A percentile compares a stretch with the other conserved stretches of the same genome.
These are phyloP conservation scores for Eulemur rufifrons DNA, from an alignment of 2,113 vertebrate genomes.

Conservation along the genomic window DNA sequence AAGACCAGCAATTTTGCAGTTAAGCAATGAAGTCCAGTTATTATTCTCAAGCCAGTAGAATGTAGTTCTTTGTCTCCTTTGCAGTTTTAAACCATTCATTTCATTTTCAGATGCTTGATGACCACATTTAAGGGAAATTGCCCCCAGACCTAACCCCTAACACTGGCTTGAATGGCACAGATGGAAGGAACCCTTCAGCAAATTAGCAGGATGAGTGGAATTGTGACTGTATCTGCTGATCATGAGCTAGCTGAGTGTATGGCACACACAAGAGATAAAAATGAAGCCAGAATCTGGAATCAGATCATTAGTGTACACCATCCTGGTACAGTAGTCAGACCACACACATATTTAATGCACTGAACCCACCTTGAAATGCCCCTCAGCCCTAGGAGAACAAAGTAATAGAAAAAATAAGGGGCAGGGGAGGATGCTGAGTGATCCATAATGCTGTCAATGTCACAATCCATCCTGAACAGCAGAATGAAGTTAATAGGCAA, in stretches of 20 bases:
- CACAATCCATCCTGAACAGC: slow-evolving; percentile 31
- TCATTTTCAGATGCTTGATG: background rate
- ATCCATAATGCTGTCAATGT: slow-evolving; percentile 57
- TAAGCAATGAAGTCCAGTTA: background rate
- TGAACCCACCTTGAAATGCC: slow-evolving; percentile 59
- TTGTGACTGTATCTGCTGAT: background rate
- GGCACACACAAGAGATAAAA: background rate
- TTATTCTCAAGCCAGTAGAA: slow-evolving; percentile 15
- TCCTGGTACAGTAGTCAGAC: slow-evolving; percentile 26
- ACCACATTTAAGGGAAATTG: background rate
- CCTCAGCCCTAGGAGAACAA: slow-evolving; percentile 60
- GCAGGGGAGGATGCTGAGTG: background rate
- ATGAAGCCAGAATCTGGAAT: slow-evolving; percentile 38
- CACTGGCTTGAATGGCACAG: background rate
- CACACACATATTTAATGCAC: slow-evolving; percentile 53
- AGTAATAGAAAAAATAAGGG: slow-evolving; percentile 28
- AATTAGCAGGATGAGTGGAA: background rate
- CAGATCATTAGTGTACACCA: slow-evolving; percentile 52
- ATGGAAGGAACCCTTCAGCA: background rate
- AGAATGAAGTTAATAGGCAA: slow-evolving; percentile 53
- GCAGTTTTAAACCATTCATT: slow-evolving; percentile 38
- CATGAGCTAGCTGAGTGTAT: background rate
- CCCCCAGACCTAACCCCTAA: background rate
- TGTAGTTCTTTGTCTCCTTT: background rate
- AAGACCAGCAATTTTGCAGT: background rate